Base-by-base conservation (phyloP, 1,140 invertebrate genomes). In the Listronotus oregonensis region DNA sequence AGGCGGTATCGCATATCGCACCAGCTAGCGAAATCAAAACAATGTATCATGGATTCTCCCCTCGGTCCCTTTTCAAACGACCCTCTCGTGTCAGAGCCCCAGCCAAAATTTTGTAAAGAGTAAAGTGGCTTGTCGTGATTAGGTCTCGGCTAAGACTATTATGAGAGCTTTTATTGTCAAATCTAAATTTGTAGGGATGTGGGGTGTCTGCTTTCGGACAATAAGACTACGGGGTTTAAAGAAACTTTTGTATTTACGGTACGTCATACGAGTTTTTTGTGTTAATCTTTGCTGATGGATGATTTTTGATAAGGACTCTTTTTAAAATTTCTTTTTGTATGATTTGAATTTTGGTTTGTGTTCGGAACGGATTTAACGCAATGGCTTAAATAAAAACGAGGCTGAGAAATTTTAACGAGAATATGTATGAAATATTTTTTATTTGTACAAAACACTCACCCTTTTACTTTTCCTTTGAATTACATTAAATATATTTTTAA, bases 121-220 rank as follows among this genome's bases (percentile, higher is more conserved):
- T 72, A 72, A 72, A 72, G 71, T 72, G 71, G 71, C 69, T 68
- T 72, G 71, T 72, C 71, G 66, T 72, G 71, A 72, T 72, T 72
- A 72, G 71, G 69, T 57, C 62, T 56, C 43, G 52, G 62, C 31
- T 64, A 57, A 64, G 54, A 64, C 62, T 56, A 64, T 64, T 64
- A 64, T 64, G 54, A 57, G 18, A 46, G 62, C 40, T 43, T 47
- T 64, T 31, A 64, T 64, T 64, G 62, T 64, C 52, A 40, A 55
- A 64, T 56, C 56, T 64, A 32, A 64, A 64, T 64, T 64, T 56
- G 59, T 62, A 42, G 21, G 66, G 68, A 58, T 57, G 62, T 49
- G 66, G 64, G 57, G 56, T 54, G 59, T 61, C 62, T 65, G 55
- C 47, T 32, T 34, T 49, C 44, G 65, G 58, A 57, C 52, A 61